A percentile compares a stretch with the other conserved stretches of the same genome.
phyloP scores from a whole-genome alignment of 2,888 invertebrate genomes.

The Harpagoxenus sublaevis region DNA sequence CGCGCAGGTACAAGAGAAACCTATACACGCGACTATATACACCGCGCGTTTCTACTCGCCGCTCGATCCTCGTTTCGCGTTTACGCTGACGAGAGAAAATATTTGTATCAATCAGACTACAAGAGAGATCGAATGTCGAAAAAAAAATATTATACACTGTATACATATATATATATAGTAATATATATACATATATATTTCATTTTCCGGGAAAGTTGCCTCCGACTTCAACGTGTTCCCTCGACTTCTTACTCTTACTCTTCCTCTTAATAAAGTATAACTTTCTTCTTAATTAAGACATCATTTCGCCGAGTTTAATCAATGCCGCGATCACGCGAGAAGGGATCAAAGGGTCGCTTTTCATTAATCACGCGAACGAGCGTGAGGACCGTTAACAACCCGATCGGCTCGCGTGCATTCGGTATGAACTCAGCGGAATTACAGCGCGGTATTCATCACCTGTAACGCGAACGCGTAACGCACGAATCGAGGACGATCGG shows the following conservation, averaged over 20 bases:
- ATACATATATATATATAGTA: background rate
- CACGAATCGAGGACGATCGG: constrained; percentile 27
- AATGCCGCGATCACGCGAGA: background rate
- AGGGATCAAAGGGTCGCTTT: background rate
- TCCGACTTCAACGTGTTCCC: background rate
- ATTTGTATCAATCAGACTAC: background rate
- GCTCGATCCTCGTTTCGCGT: background rate
- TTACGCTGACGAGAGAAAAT: background rate
- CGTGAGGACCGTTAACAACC: background rate
- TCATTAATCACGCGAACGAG: background rate
- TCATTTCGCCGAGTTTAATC: constrained; percentile 8
- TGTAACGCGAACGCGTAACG: constrained; percentile 15
- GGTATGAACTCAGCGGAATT: constrained; percentile 19
- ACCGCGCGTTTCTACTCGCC: background rate
- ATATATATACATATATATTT: background rate
- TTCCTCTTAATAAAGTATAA: background rate
- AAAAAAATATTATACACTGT: background rate
- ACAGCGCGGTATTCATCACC: background rate
- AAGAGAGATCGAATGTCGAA: background rate
- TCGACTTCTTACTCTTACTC: background rate
- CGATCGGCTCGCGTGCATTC: background rate
- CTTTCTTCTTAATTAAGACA: background rate
- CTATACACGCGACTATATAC: no score
- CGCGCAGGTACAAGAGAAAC: constrained; percentile 51
- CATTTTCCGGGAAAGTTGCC: background rate